Conservation (phyloP, 1,140 invertebrate species). For the Pinna nobilis region DNA sequence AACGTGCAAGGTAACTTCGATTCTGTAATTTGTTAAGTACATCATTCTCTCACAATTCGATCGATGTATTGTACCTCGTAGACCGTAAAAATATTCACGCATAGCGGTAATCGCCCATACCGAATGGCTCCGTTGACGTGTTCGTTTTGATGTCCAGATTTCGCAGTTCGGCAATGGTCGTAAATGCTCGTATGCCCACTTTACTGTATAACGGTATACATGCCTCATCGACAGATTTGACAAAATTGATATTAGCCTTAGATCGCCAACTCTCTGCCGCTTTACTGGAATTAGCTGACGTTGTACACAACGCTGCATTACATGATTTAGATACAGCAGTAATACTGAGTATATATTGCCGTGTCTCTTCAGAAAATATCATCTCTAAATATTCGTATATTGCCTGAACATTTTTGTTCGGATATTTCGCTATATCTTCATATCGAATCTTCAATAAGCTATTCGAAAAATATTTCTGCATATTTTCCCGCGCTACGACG, state of each 20-base stretch:
- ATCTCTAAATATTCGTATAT: constrained; percentile 36
- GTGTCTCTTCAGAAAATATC: constrained; percentile 4
- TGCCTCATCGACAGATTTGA: background rate
- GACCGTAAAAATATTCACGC: no score
- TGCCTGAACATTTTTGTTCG: constrained; percentile 20
- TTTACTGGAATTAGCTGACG: constrained; percentile 24
- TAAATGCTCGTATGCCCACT: constrained; percentile 3
- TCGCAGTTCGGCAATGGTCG: constrained; percentile 5
- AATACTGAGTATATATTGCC: constrained; percentile 26
- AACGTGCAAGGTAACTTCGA: no score
- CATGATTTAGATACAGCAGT: constrained; percentile 6
- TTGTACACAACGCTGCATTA: constrained; percentile 13
- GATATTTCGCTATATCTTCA: constrained; percentile 37
- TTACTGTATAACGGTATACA: constrained; percentile 20
- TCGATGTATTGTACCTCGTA: no score
- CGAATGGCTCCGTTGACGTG: background rate
- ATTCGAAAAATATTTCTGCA: constrained; percentile 19
- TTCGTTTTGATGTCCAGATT: background rate
- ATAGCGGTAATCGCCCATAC: background rate
- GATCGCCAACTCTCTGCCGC: constrained; percentile 14
- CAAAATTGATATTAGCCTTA: background rate
- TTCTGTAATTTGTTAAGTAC: no score
- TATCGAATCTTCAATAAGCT: constrained; percentile 27
- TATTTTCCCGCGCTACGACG: constrained; percentile 4
- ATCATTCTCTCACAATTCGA: no score